Base-by-base conservation (phyloP, 1,140 invertebrate genomes). In the Papilio glaucus region DNA sequence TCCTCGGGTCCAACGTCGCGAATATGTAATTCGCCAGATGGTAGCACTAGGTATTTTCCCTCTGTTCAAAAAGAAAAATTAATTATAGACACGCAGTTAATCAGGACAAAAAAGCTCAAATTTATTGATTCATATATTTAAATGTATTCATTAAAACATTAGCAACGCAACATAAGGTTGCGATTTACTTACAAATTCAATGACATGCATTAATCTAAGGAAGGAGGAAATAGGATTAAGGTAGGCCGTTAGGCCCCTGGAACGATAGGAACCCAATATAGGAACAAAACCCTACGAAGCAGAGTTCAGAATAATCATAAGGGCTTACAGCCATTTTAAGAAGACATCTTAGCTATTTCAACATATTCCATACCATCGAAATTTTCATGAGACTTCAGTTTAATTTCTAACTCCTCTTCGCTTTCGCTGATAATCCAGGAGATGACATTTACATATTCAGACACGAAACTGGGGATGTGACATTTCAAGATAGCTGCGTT, bases 11-110 rank as follows among this genome's bases (percentile, higher is more conserved):
- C 97, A 68, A 98, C 98, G 93, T 98, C 97, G 84, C 97, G 95
- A 84, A 98, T 98, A 89, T 98, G 98, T 63, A 98, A 94, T 94
- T 98, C 98, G 75, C 98, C 98, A 84, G 97, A 98, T 77, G 98
- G 98, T 72, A 98, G 93, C 37, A 98, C 97, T 86, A 98, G 95
- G 92, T 98, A 99, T 95, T 98, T 98, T 78, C 97, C 97, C 94
- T 98, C 97, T 98, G 94, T 80, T 83, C 79, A 76, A 72, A 80
- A 83, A 77, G 18, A 53, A 77, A 71, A 73, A 67, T 62, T 49
- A 10, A 42, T 77, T 77, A 71, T 73, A 80, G 71, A 71, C 18
- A 62, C 72, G 6, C 42, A 24, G 42, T 41, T 39, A 18, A 39
- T 41, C 41, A 72, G n/a, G 45, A 70, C 12, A 61, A 73, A 63